These are phyloP conservation scores for Tamias sibiricus DNA, from an alignment of 2,113 vertebrate genomes.

Conservation along the genomic window DNA sequence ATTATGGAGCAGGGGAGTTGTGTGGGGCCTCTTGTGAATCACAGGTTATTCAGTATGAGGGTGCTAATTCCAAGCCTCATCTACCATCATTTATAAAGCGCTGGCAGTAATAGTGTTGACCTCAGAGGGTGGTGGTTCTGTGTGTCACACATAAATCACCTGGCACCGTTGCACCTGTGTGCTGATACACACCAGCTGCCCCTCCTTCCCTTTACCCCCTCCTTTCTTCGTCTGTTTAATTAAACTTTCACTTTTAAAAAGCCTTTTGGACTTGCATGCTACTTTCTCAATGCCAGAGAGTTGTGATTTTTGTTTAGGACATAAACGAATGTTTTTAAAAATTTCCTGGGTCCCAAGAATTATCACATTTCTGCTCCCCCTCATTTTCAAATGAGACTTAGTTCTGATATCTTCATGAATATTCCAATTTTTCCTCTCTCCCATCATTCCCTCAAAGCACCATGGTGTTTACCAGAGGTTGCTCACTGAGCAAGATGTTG, in stretches of 20 bases:
- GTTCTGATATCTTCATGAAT: neutral
- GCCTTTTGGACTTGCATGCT: neutral
- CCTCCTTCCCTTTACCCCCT: neutral
- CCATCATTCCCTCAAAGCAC: neutral
- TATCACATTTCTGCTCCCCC: neutral
- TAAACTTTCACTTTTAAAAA: neutral
- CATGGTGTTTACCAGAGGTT: neutral
- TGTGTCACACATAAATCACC: neutral
- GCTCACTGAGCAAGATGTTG: neutral
- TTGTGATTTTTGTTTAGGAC: neutral
- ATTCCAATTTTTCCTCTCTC: neutral
- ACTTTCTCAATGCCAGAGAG: neutral
- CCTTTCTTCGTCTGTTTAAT: neutral
- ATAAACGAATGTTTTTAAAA: neutral
- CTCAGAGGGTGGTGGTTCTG: neutral
- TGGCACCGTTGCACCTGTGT: neutral
- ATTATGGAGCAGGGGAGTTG: neutral
- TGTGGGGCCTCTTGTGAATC: neutral
- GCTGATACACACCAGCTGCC: neutral
- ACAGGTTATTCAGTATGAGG: neutral
- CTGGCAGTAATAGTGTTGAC: neutral
- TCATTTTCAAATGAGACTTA: neutral
- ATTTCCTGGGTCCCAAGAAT: neutral
- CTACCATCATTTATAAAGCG: neutral
- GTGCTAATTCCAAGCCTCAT: neutral